A percentile compares a stretch with the other conserved stretches of the same genome.
Evolutionary conservation across 2,113 vertebrate genomes (phyloP).

Genomic region (Ptyas mucosa): DNA sequence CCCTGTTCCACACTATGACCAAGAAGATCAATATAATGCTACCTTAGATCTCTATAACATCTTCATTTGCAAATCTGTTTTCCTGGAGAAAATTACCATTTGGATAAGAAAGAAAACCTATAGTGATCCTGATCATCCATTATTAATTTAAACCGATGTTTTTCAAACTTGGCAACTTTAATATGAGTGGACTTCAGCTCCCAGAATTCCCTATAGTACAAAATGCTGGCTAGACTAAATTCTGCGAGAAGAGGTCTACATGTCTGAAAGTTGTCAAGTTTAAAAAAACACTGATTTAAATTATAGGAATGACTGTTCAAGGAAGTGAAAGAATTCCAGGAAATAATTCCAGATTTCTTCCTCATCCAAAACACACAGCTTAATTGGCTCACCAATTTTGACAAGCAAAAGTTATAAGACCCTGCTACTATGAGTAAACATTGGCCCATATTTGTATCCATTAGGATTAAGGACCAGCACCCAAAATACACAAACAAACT

Average conservation of each 20-base stretch:
- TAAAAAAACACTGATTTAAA: not conserved
- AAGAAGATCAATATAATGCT: not conserved
- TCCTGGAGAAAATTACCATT: not conserved
- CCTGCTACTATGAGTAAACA: not conserved
- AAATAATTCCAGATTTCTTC: not conserved
- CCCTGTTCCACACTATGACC: not conserved
- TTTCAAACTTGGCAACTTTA: not conserved
- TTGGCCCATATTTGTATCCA: not conserved
- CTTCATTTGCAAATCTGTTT: not conserved
- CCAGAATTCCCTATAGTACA: not conserved
- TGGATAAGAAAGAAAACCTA: not conserved
- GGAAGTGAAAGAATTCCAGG: not conserved
- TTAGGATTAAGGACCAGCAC: not conserved
- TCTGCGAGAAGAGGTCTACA: not conserved
- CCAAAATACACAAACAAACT: not conserved
- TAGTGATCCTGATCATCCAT: not conserved
- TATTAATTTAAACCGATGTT: not conserved
- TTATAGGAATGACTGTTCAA: not conserved
- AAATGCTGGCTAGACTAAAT: not conserved
- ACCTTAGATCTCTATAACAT: not conserved
- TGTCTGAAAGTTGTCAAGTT: not conserved
- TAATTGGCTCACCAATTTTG: not conserved
- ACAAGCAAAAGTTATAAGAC: not conserved
- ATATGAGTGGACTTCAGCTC: not conserved
- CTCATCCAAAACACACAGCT: not conserved